These are phyloP conservation scores for Synaphobranchus kaupii DNA, from an alignment of 2,797 vertebrate genomes.

Conservation along the genomic window DNA sequence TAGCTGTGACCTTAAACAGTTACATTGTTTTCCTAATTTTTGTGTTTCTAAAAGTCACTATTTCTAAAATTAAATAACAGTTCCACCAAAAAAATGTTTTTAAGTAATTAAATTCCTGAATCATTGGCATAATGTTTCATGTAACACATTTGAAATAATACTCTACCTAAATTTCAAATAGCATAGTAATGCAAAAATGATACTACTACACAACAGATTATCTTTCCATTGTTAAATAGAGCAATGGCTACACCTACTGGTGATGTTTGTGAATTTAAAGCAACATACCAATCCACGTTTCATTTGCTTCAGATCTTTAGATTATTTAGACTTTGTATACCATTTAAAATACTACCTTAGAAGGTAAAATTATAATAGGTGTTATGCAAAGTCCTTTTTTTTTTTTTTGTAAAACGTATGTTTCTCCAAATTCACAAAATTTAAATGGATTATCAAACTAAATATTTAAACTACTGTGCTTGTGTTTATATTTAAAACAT, in stretches of 20 bases:
- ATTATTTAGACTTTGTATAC: no score
- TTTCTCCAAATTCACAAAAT: no score
- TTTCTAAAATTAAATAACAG: neutral
- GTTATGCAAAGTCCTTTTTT: no score
- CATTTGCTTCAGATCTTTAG: no score
- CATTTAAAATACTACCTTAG: no score
- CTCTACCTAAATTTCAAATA: neutral
- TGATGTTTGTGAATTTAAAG: neutral
- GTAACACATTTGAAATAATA: neutral
- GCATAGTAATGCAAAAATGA: neutral
- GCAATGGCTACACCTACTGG: slow-evolving; percentile 4
- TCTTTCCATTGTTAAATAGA: neutral
- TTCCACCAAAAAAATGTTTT: neutral
- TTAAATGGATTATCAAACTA: no score
- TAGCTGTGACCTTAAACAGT: neutral
- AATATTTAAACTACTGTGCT: no score
- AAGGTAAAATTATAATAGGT: no score
- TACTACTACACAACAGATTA: neutral
- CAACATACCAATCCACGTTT: neutral
- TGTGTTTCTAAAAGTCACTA: neutral
- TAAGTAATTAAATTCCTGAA: neutral
- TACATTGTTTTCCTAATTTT: neutral
- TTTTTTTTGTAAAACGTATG: no score
- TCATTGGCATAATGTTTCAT: neutral
- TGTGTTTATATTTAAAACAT: no score